Evolutionary conservation across 2,888 invertebrate genomes (phyloP), one percentile per base, ranked within the genome.

Genomic region (Thysanoteuthis rhombus): DNA sequence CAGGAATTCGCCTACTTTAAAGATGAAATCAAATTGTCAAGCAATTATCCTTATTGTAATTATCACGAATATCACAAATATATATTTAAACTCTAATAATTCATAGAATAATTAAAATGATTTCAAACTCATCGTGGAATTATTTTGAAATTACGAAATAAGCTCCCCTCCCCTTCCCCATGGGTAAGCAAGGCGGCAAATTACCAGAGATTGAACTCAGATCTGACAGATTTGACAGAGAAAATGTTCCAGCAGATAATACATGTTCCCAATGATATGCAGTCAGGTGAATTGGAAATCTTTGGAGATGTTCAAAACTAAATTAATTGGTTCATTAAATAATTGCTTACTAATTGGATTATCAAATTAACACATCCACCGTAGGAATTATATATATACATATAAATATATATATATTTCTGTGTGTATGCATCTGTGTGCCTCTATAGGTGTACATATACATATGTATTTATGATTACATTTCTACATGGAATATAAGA

Each of bases 151-250:
- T 75, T 75, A 75, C 36, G 75, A 75, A 75, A 75, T 75, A n/a
- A 75, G 75, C n/a, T 75, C 10, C 75, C n/a, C 75, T n/a, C 19
- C 12, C n/a, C 75, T 8, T 36, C 75, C n/a, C 75, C 75, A 16
- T 75, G 75, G 75, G 75, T 75, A 75, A 75, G 75, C n/a, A n/a
- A 75, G 75, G 75, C 75, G 75, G 75, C 75, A 75, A 75, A n/a
- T 75, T 75, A 75, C 75, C n/a, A 75, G 75, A 75, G n/a, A 36
- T n/a, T 75, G 75, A n/a, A 75, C n/a, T 75, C 75, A n/a, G 75
- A 75, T 75, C 75, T 75, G 75, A 75, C 75, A 75, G 75, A n/a
- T 75, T 75, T 75, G 75, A 75, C 75, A 75, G 75, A 75, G 75
- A 75, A 75, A 75, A 75, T 36, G 75, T 36, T 75, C 16, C 4